Evolutionary conservation across 2,797 vertebrate species (phyloP), one percentile per base, ranked within the genome.

Genomic region (Typhlichthys subterraneus): DNA sequence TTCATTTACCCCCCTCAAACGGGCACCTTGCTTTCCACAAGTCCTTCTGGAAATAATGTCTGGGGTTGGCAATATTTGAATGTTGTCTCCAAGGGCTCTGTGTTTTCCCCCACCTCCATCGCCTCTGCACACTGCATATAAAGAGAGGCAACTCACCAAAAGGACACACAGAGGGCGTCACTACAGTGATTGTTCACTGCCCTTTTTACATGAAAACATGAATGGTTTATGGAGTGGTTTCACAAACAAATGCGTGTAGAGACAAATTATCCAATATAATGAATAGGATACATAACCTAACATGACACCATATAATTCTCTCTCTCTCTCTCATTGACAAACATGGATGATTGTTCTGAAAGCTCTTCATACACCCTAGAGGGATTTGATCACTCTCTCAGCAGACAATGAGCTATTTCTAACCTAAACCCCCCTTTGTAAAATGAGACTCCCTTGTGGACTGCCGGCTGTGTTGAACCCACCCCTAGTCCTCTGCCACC

Each of bases 1-100:
- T 83, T 78, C 77, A 81, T 85, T 87, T 75, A 48, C 61, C 58
- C 61, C 45, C 49, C 38, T 91, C 90, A 90, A 89, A 90, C 64
- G 85, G 73, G 65, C 75, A 82, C 81, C 84, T 86, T 73, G 57
- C 84, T 72, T 85, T 88, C 80, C 75, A 79, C 85, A 75, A 88
- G 87, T 85, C 77, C 79, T 81, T 87, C 88, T 91, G 82, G 84
- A 92, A 93, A 92, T 92, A 90, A 89, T 90, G 89, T 86, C 82
- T 54, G 72, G 61, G 81, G 81, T 86, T 87, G 83, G 78, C 87
- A 79, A 88, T 90, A 92, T 93, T 87, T 90, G 87, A 90, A 87
- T 72, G 69, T 83, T 90, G 88, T 92, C 90, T 92, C 90, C 80
- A 76, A 85, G 89, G 87, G 79, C 77, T 85, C 82, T 86, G 67